Conservation (phyloP, 2,888 invertebrate species). For the Trachelus stipa region DNA sequence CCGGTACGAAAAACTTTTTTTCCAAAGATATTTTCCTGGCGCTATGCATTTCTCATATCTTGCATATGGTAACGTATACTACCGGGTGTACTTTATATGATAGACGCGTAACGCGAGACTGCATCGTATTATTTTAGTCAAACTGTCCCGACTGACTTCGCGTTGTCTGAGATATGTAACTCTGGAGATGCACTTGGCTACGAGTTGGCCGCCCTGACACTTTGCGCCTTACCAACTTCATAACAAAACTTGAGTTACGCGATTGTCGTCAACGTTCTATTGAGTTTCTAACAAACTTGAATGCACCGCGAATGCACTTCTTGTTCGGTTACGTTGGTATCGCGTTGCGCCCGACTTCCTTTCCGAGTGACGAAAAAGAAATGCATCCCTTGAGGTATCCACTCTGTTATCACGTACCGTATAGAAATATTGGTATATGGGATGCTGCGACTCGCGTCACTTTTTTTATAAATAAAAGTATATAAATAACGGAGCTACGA, state of each 20-base stretch:
- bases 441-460: neutral
- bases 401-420: neutral
- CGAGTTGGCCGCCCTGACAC: neutral
- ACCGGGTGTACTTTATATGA: neutral
- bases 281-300: neutral
- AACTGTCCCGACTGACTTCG: neutral
- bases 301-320: neutral
- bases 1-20: neutral
- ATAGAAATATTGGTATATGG: neutral
- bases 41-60: too few species aligned
- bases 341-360: neutral
- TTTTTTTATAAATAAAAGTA: neutral
- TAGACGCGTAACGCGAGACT: neutral
- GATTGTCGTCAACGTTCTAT: neutral
- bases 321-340: too few species aligned
- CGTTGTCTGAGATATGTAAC: neutral
- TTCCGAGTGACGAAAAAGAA: neutral
- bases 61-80: neutral
- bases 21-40: neutral
- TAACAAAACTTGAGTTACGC: neutral
- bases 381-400: neutral
- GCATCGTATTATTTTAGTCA: neutral
- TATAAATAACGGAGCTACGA: neutral
- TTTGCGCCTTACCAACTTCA: neutral
- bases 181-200: neutral